These are phyloP conservation scores for Plebejus melissa DNA, from an alignment of 2,888 invertebrate genomes.

Conservation along the genomic window DNA sequence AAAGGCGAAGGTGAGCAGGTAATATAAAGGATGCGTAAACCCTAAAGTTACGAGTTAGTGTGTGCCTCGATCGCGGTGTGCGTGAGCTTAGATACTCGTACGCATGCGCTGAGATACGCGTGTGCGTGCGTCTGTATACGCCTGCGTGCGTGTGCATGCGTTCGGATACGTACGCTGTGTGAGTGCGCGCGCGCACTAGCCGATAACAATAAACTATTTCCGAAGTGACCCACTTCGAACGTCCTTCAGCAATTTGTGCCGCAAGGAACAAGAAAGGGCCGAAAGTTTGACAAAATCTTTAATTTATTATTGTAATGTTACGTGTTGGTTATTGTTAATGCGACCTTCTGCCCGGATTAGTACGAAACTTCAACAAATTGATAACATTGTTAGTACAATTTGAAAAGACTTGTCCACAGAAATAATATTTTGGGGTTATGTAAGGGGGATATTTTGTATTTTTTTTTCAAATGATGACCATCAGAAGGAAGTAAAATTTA, in stretches of 20 bases:
- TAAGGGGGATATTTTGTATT: neutral
- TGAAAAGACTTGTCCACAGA: neutral
- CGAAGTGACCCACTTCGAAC: conserved; percentile 78
- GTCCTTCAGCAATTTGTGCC: conserved; percentile 77
- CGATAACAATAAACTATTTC: conserved; percentile 80
- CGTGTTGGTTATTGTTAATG: conserved; percentile 50
- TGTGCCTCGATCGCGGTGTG: conserved; percentile 42
- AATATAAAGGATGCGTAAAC: conserved; percentile 63
- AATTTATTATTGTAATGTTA: conserved; percentile 56
- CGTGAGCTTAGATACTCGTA: conserved; percentile 41
- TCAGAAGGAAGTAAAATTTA: neutral
- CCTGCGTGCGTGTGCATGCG: conserved; percentile 53
- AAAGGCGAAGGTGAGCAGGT: conserved; percentile 65
- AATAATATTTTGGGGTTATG: neutral
- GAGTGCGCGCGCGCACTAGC: conserved; percentile 70
- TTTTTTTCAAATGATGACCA: neutral
- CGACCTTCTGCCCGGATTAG: conserved; percentile 35
- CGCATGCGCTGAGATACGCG: conserved; percentile 28
- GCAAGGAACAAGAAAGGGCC: conserved; percentile 78
- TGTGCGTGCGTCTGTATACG: conserved; percentile 41
- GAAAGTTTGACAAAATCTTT: conserved; percentile 57
- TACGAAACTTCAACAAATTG: conserved; percentile 29
- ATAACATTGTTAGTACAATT: neutral
- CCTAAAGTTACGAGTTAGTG: conserved; percentile 50
- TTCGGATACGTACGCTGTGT: conserved; percentile 48